These are phyloP conservation scores for Drosophila miranda DNA, from an alignment of 1,140 invertebrate genomes.

Conservation along the genomic window DNA sequence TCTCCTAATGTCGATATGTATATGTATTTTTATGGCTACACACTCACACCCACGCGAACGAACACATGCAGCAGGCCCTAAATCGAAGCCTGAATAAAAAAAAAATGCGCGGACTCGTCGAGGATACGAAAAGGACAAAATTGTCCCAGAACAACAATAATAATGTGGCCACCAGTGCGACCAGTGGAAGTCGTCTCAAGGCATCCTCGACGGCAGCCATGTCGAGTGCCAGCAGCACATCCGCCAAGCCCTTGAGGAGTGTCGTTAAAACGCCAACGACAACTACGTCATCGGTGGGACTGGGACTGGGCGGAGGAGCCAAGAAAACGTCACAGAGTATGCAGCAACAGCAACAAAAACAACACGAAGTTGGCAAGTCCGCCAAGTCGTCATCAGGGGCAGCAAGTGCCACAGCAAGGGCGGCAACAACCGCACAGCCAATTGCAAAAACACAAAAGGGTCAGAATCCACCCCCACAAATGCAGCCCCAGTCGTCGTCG, in stretches of 20 bases:
- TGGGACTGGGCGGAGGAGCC: neutral
- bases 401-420: slow-evolving; percentile 26
- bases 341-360: slow-evolving; percentile 14
- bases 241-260: slow-evolving; percentile 49
- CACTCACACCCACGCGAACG: slow-evolving; percentile 24
- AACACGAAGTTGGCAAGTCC: slow-evolving; percentile 62
- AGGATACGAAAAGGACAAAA: slow-evolving; percentile 75
- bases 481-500: slow-evolving; percentile 10
- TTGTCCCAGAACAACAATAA: slow-evolving; percentile 57
- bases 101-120: slow-evolving; percentile 74
- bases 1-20: slow-evolving; percentile 29
- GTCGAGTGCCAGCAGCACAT: slow-evolving; percentile 50
- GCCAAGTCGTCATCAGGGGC: slow-evolving; percentile 37
- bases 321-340: slow-evolving; percentile 40
- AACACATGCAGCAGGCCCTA: neutral
- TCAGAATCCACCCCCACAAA: slow-evolving; percentile 58
- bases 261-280: slow-evolving; percentile 52
- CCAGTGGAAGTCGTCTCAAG: slow-evolving; percentile 35
- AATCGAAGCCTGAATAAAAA: slow-evolving; percentile 22
- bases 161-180: slow-evolving; percentile 32
- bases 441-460: slow-evolving; percentile 54
- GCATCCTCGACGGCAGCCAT: slow-evolving; percentile 12
- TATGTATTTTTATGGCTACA: slow-evolving; percentile 50
- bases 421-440: slow-evolving; percentile 29
- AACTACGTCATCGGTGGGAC: slow-evolving; percentile 14